A percentile compares a stretch with the other conserved stretches of the same genome.
Conservation (phyloP, 2,888 invertebrate species). For the Dermolepida albohirtum region DNA sequence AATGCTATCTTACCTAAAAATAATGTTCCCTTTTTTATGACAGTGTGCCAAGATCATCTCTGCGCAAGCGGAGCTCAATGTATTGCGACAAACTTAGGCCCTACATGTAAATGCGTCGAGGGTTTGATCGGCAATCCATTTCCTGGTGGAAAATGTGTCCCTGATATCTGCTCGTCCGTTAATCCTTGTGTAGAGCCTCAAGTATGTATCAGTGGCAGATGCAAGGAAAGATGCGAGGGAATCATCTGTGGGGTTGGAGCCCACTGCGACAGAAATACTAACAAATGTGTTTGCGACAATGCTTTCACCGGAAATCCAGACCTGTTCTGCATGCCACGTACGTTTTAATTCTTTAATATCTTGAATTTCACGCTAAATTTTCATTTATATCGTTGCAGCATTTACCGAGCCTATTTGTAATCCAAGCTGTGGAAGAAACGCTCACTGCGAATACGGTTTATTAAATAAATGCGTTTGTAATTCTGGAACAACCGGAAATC, state of each 20-base stretch:
- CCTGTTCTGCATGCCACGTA: constrained; percentile 91
- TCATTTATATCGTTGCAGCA: constrained; percentile 68
- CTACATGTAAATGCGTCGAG: constrained; percentile 89
- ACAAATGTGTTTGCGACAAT: constrained; percentile 87
- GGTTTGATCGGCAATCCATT: constrained; percentile 92
- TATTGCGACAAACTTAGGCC: constrained; percentile 84
- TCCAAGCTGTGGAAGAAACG: constrained; percentile 84
- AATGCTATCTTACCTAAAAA: not conserved
- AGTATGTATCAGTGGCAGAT: constrained; percentile 87
- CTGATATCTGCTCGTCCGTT: constrained; percentile 83
- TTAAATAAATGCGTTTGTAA: constrained; percentile 86
- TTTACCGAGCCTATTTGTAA: constrained; percentile 81
- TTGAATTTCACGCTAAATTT: constrained; percentile 8
- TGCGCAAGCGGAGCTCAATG: constrained; percentile 89
- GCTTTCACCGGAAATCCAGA: constrained; percentile 92
- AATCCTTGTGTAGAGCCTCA: constrained; percentile 83
- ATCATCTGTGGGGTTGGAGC: constrained; percentile 91
- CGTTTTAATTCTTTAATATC: constrained; percentile 64
- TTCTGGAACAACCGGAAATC: constrained; percentile 87
- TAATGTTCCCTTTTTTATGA: constrained; percentile 55
- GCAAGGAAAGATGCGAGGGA: constrained; percentile 89
- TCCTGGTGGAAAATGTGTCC: constrained; percentile 86
- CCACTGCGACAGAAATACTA: constrained; percentile 82
- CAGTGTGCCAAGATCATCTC: constrained; percentile 80
- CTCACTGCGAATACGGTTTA: constrained; percentile 87